phyloP scores from a whole-genome alignment of 37 sponge, comb jelly and placozoan species.

The Mnemiopsis leidyi region DNA sequence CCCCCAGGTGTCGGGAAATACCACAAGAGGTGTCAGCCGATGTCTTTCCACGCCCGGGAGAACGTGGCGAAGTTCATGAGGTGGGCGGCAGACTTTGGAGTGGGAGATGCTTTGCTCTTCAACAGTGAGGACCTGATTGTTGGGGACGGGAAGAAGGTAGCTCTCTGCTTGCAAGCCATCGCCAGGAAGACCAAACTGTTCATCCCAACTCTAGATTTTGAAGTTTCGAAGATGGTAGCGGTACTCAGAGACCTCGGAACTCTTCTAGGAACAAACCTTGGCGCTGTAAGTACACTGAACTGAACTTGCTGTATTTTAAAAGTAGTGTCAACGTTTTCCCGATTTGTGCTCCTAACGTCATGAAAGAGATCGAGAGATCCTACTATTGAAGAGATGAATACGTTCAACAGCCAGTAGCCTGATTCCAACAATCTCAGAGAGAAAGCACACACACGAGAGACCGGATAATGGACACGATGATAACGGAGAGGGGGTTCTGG shows the following conservation, averaged over 20 bases:
- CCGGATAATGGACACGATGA: neutral
- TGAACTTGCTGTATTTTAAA: too few relatives aligned
- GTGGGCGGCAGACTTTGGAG: neutral
- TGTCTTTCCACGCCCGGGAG: neutral
- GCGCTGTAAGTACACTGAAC: neutral
- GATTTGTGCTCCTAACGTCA: too few relatives aligned
- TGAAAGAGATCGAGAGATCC: too few relatives aligned
- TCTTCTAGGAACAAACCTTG: neutral
- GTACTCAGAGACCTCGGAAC: neutral
- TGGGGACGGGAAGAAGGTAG: neutral
- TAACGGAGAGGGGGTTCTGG: neutral
- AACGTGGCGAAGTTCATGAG: neutral
- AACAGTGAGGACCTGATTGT: neutral
- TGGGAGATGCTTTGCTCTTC: neutral
- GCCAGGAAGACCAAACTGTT: neutral
- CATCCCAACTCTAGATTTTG: neutral
- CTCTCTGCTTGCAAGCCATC: neutral
- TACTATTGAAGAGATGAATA: too few relatives aligned
- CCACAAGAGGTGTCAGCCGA: neutral
- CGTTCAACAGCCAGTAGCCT: too few relatives aligned
- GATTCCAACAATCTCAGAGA: neutral
- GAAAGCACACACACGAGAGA: neutral
- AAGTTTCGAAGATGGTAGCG: neutral
- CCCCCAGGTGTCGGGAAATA: neutral
- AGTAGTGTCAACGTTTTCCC: too few relatives aligned